Base-by-base conservation (phyloP, 2,888 invertebrate species). In the Clusia tigrina region DNA sequence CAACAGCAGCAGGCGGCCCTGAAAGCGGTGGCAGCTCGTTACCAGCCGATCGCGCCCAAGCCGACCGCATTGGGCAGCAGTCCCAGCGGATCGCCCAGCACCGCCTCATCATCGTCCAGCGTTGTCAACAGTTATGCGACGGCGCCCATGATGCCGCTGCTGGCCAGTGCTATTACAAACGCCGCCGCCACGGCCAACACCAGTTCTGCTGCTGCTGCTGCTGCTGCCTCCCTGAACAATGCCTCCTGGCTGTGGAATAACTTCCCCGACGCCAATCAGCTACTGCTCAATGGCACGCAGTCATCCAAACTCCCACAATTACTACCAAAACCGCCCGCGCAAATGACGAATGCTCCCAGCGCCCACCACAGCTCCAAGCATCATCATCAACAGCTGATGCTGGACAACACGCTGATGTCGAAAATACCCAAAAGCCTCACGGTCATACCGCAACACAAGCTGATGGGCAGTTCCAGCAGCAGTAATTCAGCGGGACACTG, bases 391-490 rank as follows among this genome's bases (percentile, higher is more conserved):
- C 82, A 72, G 61, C 70, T 78, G 54, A 67, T 80, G 32, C 72
- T 82, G 22, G 82, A 82, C 54, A 79, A 76, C 52, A 70, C 86
- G 79, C 84, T 88, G 59, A 85, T 93, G 85, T 91, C 92, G 55
- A 91, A 91, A 83, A 91, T 93, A 78, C 93, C 93, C 25, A 92
- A 90, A 80, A 91, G 91, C 1, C 81, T 93, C 70, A 93, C 93
- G 0, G 92, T 93, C 59, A 92, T 93, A 74, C 91, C 92, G 12
- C 92, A 92, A 64, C 81, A 82, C 54, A 81, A 79, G 60, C 64
- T 77, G 46, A 74, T 78, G 74, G 67, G 65, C 15, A 64, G 60
- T 1, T 18, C 51, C 1, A 55, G 57, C 15, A 52, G 58, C 9
- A 60, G 60, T 17, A 58, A 55, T n/a, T 18, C 48, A 3, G 52